phyloP scores from a whole-genome alignment of 2,113 vertebrate genomes.

The Dendrocopos noguchii region DNA sequence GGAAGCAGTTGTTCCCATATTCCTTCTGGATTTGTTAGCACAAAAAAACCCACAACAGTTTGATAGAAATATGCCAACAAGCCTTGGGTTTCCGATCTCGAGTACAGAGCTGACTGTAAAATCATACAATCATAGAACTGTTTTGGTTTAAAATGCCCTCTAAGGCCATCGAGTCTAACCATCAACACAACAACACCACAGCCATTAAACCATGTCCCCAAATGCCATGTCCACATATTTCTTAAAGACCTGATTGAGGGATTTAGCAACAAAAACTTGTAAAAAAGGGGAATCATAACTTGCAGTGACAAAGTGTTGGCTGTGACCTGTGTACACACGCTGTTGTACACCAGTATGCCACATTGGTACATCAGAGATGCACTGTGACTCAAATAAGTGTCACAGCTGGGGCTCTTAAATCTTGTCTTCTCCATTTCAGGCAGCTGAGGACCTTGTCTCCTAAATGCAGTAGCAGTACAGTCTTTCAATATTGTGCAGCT shows the following conservation, averaged over 20 bases:
- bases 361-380: background rate
- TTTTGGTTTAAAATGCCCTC: too few relatives aligned
- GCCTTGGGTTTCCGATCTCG: background rate
- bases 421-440: background rate
- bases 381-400: background rate
- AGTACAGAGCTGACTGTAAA: background rate
- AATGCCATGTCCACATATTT: too few relatives aligned
- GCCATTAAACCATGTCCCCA: too few relatives aligned
- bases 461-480: background rate
- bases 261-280: background rate
- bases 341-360: rapidly evolving
- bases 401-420: background rate
- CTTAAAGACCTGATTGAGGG: too few relatives aligned
- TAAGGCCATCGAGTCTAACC: too few relatives aligned
- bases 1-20: background rate
- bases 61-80: background rate
- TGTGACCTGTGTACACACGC: background rate
- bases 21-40: background rate
- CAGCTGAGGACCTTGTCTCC: background rate
- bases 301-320: background rate
- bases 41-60: background rate
- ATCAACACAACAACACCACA: too few relatives aligned
- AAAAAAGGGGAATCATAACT: background rate
- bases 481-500: too few relatives aligned
- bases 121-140: too few relatives aligned